Evolutionary conservation across 2,113 vertebrate species (phyloP).

Genomic region (Amblyornis subalaris): DNA sequence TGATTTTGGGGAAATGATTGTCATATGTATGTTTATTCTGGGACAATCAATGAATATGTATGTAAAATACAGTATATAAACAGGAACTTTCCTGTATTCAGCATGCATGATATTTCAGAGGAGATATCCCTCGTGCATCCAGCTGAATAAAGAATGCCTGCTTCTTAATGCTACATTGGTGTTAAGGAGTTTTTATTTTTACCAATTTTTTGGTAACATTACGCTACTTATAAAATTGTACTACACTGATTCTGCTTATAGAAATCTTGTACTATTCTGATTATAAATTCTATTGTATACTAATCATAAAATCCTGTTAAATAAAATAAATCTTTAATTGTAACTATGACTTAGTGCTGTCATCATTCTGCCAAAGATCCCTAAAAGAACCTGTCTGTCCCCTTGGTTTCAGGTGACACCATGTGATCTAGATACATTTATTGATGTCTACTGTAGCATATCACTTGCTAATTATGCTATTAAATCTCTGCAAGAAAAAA

Average conservation of each 20-base stretch:
- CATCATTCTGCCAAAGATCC: background rate
- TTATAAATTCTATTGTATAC: background rate
- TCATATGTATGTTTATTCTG: too few relatives aligned
- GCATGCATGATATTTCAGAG: too few relatives aligned
- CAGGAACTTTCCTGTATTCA: too few relatives aligned
- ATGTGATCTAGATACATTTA: background rate
- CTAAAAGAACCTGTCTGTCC: background rate
- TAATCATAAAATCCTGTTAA: background rate
- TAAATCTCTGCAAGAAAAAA: background rate
- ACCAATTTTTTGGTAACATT: background rate
- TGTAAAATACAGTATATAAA: too few relatives aligned
- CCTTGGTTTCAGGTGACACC: background rate
- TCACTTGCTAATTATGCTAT: background rate
- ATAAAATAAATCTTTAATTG: background rate
- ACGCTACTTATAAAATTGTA: background rate
- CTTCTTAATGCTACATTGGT: too few relatives aligned
- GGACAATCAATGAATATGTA: too few relatives aligned
- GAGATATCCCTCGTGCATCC: too few relatives aligned
- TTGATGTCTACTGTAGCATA: background rate
- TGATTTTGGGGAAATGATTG: background rate
- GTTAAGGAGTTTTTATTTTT: too few relatives aligned
- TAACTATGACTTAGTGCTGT: background rate
- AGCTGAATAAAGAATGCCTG: too few relatives aligned
- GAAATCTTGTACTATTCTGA: background rate
- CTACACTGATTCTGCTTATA: background rate